Evolutionary conservation across 2,797 vertebrate species (phyloP).

Genomic region (Odontamblyopus lacepedii): DNA sequence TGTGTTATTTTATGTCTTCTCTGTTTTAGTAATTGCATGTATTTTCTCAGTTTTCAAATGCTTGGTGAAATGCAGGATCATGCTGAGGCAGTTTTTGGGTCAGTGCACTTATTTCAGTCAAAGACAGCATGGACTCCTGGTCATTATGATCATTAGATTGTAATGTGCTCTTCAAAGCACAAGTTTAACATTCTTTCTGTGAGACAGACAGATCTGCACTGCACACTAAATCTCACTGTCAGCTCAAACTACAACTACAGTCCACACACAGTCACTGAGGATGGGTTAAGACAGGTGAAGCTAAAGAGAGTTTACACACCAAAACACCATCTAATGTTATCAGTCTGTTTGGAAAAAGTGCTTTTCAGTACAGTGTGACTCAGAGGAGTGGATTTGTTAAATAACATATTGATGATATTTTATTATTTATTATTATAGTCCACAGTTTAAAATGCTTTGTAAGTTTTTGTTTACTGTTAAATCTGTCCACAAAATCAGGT

Average conservation of each 20-base stretch:
- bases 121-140: constrained; percentile 39
- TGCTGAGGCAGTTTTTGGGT: constrained; percentile 48
- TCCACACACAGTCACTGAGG: constrained; percentile 8
- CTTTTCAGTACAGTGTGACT: neutral
- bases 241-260: neutral
- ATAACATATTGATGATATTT: neutral
- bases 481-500: too few species aligned
- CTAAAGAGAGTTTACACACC: neutral
- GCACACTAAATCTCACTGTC: constrained; percentile 20
- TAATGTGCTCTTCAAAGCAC: constrained; percentile 40
- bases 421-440: too few species aligned
- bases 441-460: too few species aligned
- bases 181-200: constrained; percentile 31
- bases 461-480: too few species aligned
- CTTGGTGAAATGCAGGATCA: constrained; percentile 48
- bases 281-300: constrained; percentile 2
- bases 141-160: constrained; percentile 46
- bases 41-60: constrained; percentile 23
- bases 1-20: constrained; percentile 12
- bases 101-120: constrained; percentile 26
- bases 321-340: neutral
- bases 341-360: neutral
- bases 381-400: neutral
- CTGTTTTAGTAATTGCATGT: constrained; percentile 26
- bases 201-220: constrained; percentile 19